Percentiles rank a stretch among this genome's conserved stretches.
Evolutionary conservation across 2,113 vertebrate genomes (phyloP).

Genomic region (Salvator merianae): DNA sequence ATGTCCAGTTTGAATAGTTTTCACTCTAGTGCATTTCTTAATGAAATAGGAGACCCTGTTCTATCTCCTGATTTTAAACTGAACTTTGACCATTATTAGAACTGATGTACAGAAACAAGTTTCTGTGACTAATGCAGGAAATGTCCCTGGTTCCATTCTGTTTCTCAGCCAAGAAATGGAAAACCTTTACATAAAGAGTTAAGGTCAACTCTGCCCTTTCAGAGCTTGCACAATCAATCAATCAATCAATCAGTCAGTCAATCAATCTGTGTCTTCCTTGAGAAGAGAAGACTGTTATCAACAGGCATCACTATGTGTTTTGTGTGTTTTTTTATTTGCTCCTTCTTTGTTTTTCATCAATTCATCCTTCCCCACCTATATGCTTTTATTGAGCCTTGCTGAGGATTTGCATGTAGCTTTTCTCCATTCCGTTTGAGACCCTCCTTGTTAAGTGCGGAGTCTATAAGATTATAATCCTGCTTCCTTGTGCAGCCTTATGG

Average conservation of each 20-base stretch:
- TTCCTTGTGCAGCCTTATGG: neutral
- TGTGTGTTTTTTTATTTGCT: too few species aligned
- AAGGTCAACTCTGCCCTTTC: neutral
- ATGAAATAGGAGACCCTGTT: too few species aligned
- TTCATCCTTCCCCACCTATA: too few species aligned
- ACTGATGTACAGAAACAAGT: neutral
- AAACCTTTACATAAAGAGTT: neutral
- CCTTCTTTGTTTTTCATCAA: neutral
- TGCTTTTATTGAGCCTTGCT: neutral
- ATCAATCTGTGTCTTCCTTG: too few species aligned
- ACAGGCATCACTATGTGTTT: too few species aligned
- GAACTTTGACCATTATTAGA: neutral
- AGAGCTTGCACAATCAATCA: neutral
- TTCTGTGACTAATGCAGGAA: neutral
- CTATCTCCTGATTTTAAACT: neutral
- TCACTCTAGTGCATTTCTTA: too few species aligned
- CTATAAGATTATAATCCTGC: neutral
- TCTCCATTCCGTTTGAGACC: too few species aligned
- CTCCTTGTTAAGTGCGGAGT: neutral
- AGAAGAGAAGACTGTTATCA: too few species aligned
- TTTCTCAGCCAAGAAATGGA: neutral
- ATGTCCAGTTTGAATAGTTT: too few species aligned
- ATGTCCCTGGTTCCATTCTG: neutral
- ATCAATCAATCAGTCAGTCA: too few species aligned
- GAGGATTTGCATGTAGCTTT: too few species aligned